Percentiles rank a stretch among this genome's conserved stretches.
These are phyloP conservation scores for Aleadryas rufinucha DNA, from an alignment of 2,113 vertebrate species.

Conservation along the genomic window DNA sequence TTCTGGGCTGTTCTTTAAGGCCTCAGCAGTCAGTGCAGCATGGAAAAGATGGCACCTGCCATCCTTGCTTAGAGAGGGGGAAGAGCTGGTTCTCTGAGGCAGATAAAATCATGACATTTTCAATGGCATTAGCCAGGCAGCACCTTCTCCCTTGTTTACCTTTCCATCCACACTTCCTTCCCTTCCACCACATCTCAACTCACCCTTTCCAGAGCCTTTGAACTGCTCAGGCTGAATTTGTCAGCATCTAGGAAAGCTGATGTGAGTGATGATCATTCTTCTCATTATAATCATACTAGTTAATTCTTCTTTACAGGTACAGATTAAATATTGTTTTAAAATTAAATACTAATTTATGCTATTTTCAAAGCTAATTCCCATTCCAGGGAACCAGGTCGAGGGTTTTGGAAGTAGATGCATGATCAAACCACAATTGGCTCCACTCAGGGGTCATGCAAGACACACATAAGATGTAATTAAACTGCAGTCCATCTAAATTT, in stretches of 20 bases:
- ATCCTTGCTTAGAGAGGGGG: not conserved
- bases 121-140: not conserved
- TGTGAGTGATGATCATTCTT: not conserved
- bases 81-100: not conserved
- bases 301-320: not conserved
- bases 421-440: not conserved
- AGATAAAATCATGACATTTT: not conserved
- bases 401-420: not conserved
- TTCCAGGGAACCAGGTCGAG: not conserved
- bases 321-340: not conserved
- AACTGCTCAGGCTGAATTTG: not conserved
- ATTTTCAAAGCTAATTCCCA: not conserved
- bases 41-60: not conserved
- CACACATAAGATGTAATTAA: not conserved
- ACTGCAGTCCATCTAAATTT: not conserved
- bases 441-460: not conserved
- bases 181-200: not conserved
- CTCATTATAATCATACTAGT: not conserved
- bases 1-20: not conserved
- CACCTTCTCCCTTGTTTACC: not conserved
- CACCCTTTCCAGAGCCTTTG: not conserved
- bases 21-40: not conserved
- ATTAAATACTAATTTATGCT: not conserved
- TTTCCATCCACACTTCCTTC: not conserved
- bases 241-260: not conserved